These are phyloP conservation scores for Pseudococcus longispinus DNA, from an alignment of 2,888 invertebrate species.

Conservation along the genomic window DNA sequence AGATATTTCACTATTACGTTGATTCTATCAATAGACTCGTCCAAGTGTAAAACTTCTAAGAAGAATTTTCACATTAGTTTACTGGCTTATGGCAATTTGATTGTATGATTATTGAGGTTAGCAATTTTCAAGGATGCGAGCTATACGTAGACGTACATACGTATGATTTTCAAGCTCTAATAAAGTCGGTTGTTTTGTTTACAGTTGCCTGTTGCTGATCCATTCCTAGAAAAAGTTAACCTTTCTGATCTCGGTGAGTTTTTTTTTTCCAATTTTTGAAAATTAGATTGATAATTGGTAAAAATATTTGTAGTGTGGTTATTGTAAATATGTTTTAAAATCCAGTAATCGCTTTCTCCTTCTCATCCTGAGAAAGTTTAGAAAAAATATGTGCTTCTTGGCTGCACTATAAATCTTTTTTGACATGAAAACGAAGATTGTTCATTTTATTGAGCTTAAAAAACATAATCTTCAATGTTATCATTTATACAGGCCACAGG, in stretches of 20 bases:
- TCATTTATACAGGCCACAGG: too few species aligned
- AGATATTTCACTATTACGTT: neutral
- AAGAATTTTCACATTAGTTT: neutral
- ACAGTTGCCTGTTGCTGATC: slow-evolving; percentile 89
- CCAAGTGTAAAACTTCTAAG: neutral
- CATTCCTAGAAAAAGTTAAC: slow-evolving; percentile 86
- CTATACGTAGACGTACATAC: neutral
- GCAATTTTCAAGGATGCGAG: neutral
- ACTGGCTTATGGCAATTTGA: neutral
- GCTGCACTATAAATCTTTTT: too few species aligned
- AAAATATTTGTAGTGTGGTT: too few species aligned
- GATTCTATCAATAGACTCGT: neutral
- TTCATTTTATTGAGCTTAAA: too few species aligned
- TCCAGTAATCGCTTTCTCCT: too few species aligned
- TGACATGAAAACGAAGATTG: too few species aligned
- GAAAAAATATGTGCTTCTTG: too few species aligned
- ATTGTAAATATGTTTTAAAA: too few species aligned
- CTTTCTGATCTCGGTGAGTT: slow-evolving; percentile 77
- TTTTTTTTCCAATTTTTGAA: neutral
- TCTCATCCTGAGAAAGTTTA: too few species aligned
- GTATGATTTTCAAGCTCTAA: neutral
- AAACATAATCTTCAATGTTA: too few species aligned
- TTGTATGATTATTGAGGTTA: neutral
- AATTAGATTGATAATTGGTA: too few species aligned
- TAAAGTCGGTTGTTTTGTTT: slow-evolving; percentile 62